Conservation (phyloP, 2,888 invertebrate genomes). For the Drosophila putrida region DNA sequence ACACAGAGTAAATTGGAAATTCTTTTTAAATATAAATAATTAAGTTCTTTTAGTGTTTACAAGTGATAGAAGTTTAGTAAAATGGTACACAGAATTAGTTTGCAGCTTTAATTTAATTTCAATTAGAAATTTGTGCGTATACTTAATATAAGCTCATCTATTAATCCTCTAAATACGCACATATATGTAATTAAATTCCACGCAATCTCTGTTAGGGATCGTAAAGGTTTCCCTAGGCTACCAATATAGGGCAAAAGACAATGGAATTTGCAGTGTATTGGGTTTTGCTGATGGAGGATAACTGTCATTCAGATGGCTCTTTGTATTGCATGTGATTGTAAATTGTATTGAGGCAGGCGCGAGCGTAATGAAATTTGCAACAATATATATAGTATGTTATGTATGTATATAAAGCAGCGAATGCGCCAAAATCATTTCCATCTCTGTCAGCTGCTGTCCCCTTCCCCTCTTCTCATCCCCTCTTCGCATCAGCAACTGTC, state of each 20-base stretch:
- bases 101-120: too few relatives aligned
- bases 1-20: too few relatives aligned
- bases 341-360: slow-evolving; percentile 73
- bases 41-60: too few relatives aligned
- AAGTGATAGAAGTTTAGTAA: too few relatives aligned
- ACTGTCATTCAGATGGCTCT: slow-evolving; percentile 68
- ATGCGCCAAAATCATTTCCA: slow-evolving; percentile 17
- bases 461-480: background rate
- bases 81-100: too few relatives aligned
- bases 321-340: slow-evolving; percentile 77
- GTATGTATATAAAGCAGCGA: slow-evolving; percentile 26
- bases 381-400: too few relatives aligned
- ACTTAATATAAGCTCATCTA: too few relatives aligned
- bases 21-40: too few relatives aligned
- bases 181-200: background rate
- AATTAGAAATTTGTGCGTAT: too few relatives aligned
- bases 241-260: background rate
- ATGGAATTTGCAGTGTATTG: background rate
- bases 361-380: slow-evolving; percentile 76
- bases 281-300: slow-evolving; percentile 12
- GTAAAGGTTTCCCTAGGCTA: background rate
- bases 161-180: background rate
- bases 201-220: background rate
- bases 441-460: slow-evolving; percentile 2
- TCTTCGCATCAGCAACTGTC: slow-evolving; percentile 15